phyloP scores from a whole-genome alignment of 2,888 invertebrate genomes.

The Coenonympha arcania region DNA sequence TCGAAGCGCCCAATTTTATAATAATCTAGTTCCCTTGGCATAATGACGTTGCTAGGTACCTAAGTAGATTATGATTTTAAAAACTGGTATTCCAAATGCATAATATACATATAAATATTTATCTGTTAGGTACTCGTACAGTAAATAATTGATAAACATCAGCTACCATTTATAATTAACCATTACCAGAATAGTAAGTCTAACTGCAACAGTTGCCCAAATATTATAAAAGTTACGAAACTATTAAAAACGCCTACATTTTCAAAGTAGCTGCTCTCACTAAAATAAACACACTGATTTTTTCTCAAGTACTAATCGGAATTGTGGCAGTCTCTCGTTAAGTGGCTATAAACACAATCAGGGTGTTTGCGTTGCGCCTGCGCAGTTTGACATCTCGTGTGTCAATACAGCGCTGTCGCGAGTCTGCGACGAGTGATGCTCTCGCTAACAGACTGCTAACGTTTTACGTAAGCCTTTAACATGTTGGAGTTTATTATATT shows the following conservation, averaged over 20 bases:
- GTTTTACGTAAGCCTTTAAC: slow-evolving; percentile 50
- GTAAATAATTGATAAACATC: too few relatives aligned
- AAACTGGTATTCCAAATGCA: too few relatives aligned
- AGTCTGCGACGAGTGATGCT: slow-evolving; percentile 47
- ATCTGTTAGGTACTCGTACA: too few relatives aligned
- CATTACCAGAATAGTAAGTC: too few relatives aligned
- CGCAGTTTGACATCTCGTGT: slow-evolving; percentile 55
- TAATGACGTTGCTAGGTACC: too few relatives aligned
- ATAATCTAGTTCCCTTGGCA: too few relatives aligned
- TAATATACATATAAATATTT: too few relatives aligned
- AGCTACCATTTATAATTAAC: too few relatives aligned
- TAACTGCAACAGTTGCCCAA: too few relatives aligned
- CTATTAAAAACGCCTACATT: slow-evolving; percentile 39
- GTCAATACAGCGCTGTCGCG: slow-evolving; percentile 55
- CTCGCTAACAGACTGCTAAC: slow-evolving; percentile 62
- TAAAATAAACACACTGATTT: slow-evolving; percentile 58
- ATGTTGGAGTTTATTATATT: background rate
- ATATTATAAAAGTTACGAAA: too few relatives aligned
- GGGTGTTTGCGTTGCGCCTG: slow-evolving; percentile 61
- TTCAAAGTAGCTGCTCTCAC: slow-evolving; percentile 67
- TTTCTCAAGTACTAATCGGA: slow-evolving; percentile 68
- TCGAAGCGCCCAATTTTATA: too few relatives aligned
- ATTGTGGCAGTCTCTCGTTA: slow-evolving; percentile 66
- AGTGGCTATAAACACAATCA: slow-evolving; percentile 74
- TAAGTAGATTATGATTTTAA: too few relatives aligned